phyloP scores from a whole-genome alignment of 1,140 invertebrate species.

The Mesaphorura yosii region DNA sequence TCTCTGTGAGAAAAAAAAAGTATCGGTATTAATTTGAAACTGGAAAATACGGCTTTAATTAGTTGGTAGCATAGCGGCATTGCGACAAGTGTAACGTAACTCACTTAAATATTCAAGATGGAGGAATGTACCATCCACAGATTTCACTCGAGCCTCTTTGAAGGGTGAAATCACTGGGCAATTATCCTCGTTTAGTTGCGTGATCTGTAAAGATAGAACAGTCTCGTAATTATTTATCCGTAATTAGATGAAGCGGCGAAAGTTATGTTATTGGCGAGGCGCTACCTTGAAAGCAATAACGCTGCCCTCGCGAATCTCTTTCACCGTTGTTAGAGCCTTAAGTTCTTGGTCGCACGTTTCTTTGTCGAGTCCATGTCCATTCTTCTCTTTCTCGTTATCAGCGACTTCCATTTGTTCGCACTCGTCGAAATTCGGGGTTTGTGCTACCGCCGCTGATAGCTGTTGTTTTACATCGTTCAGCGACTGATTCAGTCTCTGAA shows the following conservation, averaged over 20 bases:
- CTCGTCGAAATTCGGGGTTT: too few relatives aligned
- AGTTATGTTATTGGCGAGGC: neutral
- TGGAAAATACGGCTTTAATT: neutral
- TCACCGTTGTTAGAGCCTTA: too few relatives aligned
- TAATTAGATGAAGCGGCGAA: neutral
- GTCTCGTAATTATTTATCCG: neutral
- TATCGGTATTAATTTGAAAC: too few relatives aligned
- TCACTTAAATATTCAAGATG: constrained; percentile 1
- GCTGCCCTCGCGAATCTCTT: too few relatives aligned
- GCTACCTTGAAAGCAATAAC: constrained; percentile 5
- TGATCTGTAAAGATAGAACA: neutral
- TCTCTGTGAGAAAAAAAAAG: neutral
- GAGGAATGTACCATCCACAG: neutral
- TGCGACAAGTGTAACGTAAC: neutral
- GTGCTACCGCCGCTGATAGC: too few relatives aligned
- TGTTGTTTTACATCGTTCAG: too few relatives aligned
- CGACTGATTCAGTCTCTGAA: too few relatives aligned
- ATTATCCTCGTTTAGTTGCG: neutral
- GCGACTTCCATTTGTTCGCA: too few relatives aligned
- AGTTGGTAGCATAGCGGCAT: neutral
- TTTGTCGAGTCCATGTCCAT: too few relatives aligned
- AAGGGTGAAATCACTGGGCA: neutral
- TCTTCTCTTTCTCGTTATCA: too few relatives aligned
- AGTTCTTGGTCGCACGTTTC: too few relatives aligned
- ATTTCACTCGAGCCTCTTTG: neutral